phyloP scores from a whole-genome alignment of 2,888 invertebrate genomes.

The Eristalis intricaria region DNA sequence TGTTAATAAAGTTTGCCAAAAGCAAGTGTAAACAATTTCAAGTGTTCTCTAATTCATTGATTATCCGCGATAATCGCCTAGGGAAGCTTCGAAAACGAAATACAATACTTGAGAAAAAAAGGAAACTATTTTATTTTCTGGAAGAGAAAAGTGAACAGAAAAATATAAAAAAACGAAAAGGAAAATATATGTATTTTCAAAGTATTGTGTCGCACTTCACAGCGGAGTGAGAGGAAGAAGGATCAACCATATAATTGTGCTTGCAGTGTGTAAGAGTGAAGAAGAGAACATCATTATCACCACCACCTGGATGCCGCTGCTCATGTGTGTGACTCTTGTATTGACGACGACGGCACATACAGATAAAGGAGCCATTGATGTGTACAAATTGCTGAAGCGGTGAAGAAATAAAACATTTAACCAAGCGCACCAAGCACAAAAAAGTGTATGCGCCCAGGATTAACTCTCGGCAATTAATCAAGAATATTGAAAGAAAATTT shows the following conservation, averaged over 20 bases:
- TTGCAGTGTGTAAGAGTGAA: not conserved
- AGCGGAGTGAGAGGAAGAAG: conserved; percentile 1
- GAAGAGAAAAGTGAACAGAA: conserved; percentile 25
- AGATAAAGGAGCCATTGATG: conserved; percentile 53
- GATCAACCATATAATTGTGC: conserved; percentile 16
- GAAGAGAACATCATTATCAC: conserved; percentile 7
- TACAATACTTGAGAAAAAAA: conserved; percentile 1
- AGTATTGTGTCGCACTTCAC: conserved; percentile 50
- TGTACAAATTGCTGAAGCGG: conserved; percentile 62
- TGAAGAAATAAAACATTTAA: conserved; percentile 59
- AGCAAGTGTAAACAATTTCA: not conserved
- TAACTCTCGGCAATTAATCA: not conserved
- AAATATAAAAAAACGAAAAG: conserved; percentile 19
- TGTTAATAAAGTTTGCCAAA: not conserved
- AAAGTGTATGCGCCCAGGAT: conserved; percentile 17
- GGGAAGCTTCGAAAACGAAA: not conserved
- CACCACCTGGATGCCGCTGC: conserved; percentile 32
- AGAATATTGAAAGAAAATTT: conserved; percentile 27
- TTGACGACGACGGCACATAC: conserved; percentile 22
- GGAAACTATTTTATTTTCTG: not conserved
- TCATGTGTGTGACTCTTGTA: conserved; percentile 14
- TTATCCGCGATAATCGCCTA: not conserved
- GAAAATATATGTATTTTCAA: conserved; percentile 33
- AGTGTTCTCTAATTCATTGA: conserved; percentile 8
- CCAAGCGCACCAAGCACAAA: conserved; percentile 12